Percentiles rank a stretch among this genome's conserved stretches.
These are phyloP conservation scores for Hofmannophila pseudospretella DNA, from an alignment of 2,888 invertebrate species.

Conservation along the genomic window DNA sequence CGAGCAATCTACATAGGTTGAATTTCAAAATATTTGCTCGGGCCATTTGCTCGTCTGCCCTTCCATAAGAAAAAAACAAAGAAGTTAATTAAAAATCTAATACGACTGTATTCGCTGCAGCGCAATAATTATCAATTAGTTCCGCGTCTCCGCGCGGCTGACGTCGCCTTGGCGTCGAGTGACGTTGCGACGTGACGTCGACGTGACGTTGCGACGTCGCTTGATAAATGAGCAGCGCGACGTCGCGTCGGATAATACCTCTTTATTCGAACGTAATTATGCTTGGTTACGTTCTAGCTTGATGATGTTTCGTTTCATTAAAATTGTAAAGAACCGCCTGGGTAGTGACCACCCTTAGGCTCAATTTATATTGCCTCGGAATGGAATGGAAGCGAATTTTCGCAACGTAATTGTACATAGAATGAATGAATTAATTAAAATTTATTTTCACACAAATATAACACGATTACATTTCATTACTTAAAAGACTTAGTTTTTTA, in stretches of 20 bases:
- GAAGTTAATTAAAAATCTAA: slow-evolving; percentile 1
- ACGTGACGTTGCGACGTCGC: slow-evolving; percentile 28
- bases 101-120: background rate
- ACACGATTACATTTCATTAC: no score
- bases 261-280: slow-evolving; percentile 8
- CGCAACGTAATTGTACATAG: no score
- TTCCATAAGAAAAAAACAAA: background rate
- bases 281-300: background rate
- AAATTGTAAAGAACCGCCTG: no score
- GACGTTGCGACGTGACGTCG: slow-evolving; percentile 17
- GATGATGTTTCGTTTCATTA: background rate
- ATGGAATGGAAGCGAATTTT: no score
- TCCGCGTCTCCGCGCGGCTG: slow-evolving; percentile 12
- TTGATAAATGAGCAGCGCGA: slow-evolving; percentile 39
- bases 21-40: no score
- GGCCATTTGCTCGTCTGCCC: no score
- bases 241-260: slow-evolving; percentile 10
- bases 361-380: no score
- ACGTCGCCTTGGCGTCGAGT: slow-evolving; percentile 19
- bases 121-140: slow-evolving; percentile 26
- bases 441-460: no score
- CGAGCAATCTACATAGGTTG: no score
- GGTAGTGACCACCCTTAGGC: no score
- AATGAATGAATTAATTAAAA: no score
- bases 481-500: no score